Percentiles rank a stretch among this genome's conserved stretches.
Evolutionary conservation across 2,888 invertebrate genomes (phyloP).

Genomic region (Lithodes maja): DNA sequence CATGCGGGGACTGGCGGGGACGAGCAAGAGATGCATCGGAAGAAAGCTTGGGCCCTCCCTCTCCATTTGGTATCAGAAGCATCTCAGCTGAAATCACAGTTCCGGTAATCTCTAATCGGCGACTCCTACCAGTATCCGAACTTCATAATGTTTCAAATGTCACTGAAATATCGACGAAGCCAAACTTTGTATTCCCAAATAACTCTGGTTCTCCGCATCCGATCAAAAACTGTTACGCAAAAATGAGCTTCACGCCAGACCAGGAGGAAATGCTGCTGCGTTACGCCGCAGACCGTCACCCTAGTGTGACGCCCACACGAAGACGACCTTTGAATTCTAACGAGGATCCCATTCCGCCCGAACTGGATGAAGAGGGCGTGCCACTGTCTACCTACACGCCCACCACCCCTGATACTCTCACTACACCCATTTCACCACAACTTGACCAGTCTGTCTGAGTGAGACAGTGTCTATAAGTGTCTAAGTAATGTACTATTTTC

Average conservation of each 20-base stretch:
- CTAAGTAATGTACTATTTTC: too few species aligned
- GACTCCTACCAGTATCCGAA: conserved; percentile 43
- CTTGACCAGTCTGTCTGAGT: conserved; percentile 36
- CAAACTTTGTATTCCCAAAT: not conserved
- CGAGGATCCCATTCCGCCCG: not conserved
- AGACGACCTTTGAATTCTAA: not conserved
- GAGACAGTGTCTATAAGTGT: not conserved
- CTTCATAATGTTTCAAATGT: not conserved
- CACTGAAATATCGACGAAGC: not conserved
- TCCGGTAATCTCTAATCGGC: conserved; percentile 23
- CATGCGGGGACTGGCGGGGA: conserved; percentile 43
- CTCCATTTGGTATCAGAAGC: conserved; percentile 36
- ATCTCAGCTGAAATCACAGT: conserved; percentile 40
- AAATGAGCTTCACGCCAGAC: conserved; percentile 63
- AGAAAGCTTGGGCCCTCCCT: conserved; percentile 35
- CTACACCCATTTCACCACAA: conserved; percentile 42
- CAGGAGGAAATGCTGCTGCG: conserved; percentile 51
- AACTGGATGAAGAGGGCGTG: conserved; percentile 17
- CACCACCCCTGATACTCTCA: conserved; percentile 50
- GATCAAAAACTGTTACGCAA: conserved; percentile 65
- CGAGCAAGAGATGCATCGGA: conserved; percentile 37
- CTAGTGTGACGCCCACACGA: not conserved
- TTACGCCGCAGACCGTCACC: conserved; percentile 29
- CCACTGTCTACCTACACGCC: conserved; percentile 45
- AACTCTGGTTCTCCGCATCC: conserved; percentile 66